These are phyloP conservation scores for Proales similis DNA, from an alignment of 1,140 invertebrate species.

Conservation along the genomic window DNA sequence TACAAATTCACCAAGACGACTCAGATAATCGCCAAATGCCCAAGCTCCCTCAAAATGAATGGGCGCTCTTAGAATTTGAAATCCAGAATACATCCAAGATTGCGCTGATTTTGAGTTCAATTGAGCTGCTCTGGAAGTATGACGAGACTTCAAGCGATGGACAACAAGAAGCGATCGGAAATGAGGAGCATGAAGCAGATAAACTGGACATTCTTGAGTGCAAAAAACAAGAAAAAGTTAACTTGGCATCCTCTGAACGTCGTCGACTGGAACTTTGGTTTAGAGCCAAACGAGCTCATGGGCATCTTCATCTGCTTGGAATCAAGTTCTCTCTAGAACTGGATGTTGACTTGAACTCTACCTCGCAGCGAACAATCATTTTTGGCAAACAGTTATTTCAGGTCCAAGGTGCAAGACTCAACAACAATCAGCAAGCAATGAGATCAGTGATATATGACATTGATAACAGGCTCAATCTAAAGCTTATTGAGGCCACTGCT, in stretches of 20 bases:
- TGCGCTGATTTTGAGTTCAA: not conserved
- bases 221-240: not conserved
- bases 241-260: not conserved
- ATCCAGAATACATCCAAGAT: constrained; percentile 2
- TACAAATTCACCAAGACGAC: not conserved
- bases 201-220: not conserved
- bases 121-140: constrained; percentile 6
- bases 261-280: not conserved
- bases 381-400: constrained; percentile 20
- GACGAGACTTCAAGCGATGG: not conserved
- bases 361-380: not conserved
- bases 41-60: constrained; percentile 8
- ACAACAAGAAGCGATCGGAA: constrained; percentile 1
- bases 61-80: not conserved
- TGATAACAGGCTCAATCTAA: constrained; percentile 5
- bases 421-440: not conserved
- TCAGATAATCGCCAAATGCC: not conserved
- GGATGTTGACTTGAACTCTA: not conserved
- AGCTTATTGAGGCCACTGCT: not conserved
- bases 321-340: constrained; percentile 6
- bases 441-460: not conserved
- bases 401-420: constrained; percentile 13
- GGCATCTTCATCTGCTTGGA: constrained; percentile 5
- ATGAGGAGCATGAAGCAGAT: constrained; percentile 2
- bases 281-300: not conserved